Conservation (phyloP, 1,140 invertebrate species). For the Drosophila truncata region DNA sequence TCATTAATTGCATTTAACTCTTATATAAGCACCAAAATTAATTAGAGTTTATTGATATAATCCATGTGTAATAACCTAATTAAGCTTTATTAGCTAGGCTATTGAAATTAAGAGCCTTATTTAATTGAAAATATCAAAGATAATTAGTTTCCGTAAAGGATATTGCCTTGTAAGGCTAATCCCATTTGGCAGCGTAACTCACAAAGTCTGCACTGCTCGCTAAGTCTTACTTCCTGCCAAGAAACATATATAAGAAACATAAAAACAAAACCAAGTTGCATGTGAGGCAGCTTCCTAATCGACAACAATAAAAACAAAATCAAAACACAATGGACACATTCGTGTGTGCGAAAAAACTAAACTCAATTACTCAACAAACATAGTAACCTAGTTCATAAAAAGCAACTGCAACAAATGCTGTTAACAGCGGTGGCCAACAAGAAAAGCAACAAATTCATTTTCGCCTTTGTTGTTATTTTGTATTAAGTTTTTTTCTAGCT, state of each 20-base stretch:
- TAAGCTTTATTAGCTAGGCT: constrained; percentile 1
- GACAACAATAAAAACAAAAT: constrained; percentile 33
- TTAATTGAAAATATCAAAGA: constrained; percentile 5
- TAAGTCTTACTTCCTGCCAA: constrained; percentile 34
- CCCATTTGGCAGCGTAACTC: constrained; percentile 30
- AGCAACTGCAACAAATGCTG: constrained; percentile 66
- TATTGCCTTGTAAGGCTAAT: constrained; percentile 17
- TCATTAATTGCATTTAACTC: not conserved
- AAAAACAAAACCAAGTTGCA: constrained; percentile 60
- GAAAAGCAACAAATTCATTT: constrained; percentile 82
- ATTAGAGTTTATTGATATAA: not conserved
- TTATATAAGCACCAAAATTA: not conserved
- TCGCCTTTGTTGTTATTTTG: constrained; percentile 69
- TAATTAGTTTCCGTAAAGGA: constrained; percentile 12
- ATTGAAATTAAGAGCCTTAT: constrained; percentile 8
- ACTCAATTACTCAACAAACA: constrained; percentile 84
- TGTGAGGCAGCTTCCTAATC: constrained; percentile 77
- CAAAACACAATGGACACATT: constrained; percentile 56
- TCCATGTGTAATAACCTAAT: not conserved
- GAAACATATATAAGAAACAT: constrained; percentile 8
- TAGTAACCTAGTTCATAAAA: constrained; percentile 82
- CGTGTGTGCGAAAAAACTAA: constrained; percentile 79
- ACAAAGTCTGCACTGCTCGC: not conserved
- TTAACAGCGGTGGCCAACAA: constrained; percentile 79
- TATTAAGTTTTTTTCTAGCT: constrained; percentile 47